Base-by-base conservation (phyloP, 1,140 invertebrate species). In the Coelopa frigida region DNA sequence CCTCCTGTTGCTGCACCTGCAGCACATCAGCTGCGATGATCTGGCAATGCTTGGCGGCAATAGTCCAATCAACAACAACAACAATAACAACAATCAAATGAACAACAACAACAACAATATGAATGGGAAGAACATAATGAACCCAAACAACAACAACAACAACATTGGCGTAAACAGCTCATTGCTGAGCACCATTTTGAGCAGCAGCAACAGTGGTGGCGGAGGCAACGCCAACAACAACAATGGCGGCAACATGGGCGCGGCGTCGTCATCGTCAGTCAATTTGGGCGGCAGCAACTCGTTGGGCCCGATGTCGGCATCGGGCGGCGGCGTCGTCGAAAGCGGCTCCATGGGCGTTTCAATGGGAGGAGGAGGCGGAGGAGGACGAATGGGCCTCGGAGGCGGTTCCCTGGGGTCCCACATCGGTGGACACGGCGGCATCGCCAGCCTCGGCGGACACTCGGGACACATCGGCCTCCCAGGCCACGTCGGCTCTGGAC, bases 111-210 rank as follows among this genome's bases (percentile, higher is more conserved):
- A n/a, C n/a, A n/a, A n/a, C n/a, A n/a, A n/a, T n/a, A n/a, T n/a
- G n/a, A n/a, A n/a, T n/a, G n/a, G n/a, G n/a, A n/a, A n/a, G n/a
- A n/a, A n/a, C n/a, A n/a, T n/a, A n/a, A n/a, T n/a, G 27, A 8
- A 29, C 8, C n/a, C 27, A 8, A 29, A 29, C n/a, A n/a, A n/a
- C n/a, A n/a, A n/a, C n/a, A n/a, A n/a, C n/a, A 29, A 29, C n/a
- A 29, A 8, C n/a, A 10, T 29, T 8, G 27, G 8, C 27, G n/a
- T 45, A 12, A 53, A 61, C 46, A 59, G 55, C 53, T 53, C 58
- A 8, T 6, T 61, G 32, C 48, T 61, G 22, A 62, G 45, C 7
- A 52, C 59, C 5, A 20, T 60, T 17, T 46, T 54, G 46, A 38
- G 50, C 0, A 20, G 27, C 27, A 43, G 29, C 24, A 54, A 52